Conservation (phyloP, 2,888 invertebrate genomes). For the Drosophila anomelani region DNA sequence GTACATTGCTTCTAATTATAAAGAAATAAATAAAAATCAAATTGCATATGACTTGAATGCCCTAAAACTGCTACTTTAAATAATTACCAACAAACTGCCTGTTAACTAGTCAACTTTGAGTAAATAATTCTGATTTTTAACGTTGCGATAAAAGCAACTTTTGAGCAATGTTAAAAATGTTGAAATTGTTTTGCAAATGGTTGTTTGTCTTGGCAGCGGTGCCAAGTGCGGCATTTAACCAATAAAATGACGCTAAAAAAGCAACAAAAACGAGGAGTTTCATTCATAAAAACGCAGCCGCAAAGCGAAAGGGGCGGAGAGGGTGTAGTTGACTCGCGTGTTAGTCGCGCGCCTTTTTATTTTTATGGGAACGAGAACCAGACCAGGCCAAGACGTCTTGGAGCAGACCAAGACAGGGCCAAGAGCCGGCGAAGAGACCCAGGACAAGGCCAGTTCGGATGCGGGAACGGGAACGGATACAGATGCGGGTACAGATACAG, state of each 20-base stretch:
- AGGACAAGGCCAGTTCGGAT: conserved; percentile 43
- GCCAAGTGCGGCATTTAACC: conserved; percentile 55
- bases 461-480: not conserved
- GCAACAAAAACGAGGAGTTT: conserved; percentile 43
- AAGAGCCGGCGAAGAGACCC: conserved; percentile 1
- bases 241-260: conserved; percentile 68
- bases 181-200: conserved; percentile 19
- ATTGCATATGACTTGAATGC: no score
- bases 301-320: not conserved
- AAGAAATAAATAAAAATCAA: not conserved
- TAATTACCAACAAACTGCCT: not conserved
- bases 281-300: conserved; percentile 74
- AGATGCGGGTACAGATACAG: conserved; percentile 21
- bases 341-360: conserved; percentile 54
- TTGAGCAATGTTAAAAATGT: conserved; percentile 29
- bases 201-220: conserved; percentile 19
- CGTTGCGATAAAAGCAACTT: not conserved
- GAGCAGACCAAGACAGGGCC: conserved; percentile 12
- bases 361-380: conserved; percentile 61
- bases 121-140: not conserved
- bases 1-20: not conserved
- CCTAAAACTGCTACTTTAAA: not conserved
- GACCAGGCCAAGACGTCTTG: conserved; percentile 27
- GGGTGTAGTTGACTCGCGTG: conserved; percentile 55
- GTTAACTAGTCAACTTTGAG: conserved; percentile 8